phyloP scores from a whole-genome alignment of 2,113 vertebrate species.

The Gymnorhina tibicen region DNA sequence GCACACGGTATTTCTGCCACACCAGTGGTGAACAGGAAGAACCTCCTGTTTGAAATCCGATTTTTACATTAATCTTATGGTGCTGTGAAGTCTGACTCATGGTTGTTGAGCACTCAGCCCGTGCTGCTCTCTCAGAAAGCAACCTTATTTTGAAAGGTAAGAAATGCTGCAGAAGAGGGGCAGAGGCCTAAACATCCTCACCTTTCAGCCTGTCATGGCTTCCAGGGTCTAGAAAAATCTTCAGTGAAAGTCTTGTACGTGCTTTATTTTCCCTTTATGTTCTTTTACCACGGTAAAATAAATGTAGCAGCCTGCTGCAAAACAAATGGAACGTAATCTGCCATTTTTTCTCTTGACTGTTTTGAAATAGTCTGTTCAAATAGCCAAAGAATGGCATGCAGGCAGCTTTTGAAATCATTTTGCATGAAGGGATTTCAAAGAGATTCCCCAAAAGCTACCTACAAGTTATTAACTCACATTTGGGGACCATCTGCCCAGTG shows the following conservation, averaged over 20 bases:
- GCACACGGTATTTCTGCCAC: neutral
- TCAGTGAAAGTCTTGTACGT: neutral
- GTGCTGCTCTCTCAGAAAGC: neutral
- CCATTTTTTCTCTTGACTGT: neutral
- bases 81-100: neutral
- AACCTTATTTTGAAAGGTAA: neutral
- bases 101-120: neutral
- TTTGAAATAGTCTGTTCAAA: neutral
- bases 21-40: neutral
- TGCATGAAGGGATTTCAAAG: constrained; percentile 36
- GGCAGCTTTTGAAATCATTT: constrained; percentile 20
- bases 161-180: neutral
- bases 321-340: neutral
- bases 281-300: neutral
- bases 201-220: neutral
- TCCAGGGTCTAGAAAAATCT: neutral
- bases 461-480: constrained; percentile 27
- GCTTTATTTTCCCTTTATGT: neutral
- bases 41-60: neutral
- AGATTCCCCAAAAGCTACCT: constrained; percentile 46
- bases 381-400: neutral
- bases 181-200: neutral
- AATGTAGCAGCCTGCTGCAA: neutral
- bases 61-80: neutral
- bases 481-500: constrained; percentile 21